Conservation (phyloP, 2,888 invertebrate species). For the Machimus rusticus region DNA sequence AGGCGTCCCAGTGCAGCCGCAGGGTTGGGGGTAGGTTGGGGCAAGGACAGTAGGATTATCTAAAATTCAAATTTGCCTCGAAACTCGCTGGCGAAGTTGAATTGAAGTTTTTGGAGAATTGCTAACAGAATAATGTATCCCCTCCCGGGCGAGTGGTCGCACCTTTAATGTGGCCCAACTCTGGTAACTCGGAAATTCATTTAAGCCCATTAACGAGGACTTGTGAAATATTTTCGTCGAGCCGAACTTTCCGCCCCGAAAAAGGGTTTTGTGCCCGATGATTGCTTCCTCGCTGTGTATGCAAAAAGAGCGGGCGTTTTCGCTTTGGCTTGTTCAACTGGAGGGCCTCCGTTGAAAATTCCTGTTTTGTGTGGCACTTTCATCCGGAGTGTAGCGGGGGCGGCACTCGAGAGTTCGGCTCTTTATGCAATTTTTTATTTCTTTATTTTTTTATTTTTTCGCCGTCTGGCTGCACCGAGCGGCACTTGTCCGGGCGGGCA, state of each 20-base stretch:
- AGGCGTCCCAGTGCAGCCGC: neutral
- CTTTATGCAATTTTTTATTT: no score
- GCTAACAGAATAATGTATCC: neutral
- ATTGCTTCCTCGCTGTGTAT: neutral
- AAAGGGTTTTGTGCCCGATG: neutral
- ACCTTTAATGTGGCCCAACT: neutral
- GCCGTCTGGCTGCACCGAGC: neutral
- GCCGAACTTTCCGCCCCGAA: neutral
- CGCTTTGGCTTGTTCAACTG: neutral
- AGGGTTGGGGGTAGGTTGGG: neutral
- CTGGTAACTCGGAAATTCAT: neutral
- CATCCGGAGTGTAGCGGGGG: no score
- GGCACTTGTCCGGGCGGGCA: neutral
- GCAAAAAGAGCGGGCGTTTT: neutral
- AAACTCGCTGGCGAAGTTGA: neutral
- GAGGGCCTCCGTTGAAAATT: neutral
- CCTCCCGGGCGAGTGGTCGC: neutral
- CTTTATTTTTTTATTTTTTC: no score
- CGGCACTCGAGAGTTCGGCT: neutral
- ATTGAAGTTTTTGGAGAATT: neutral
- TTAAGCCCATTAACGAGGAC: neutral
- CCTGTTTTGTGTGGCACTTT: neutral
- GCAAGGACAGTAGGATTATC: neutral
- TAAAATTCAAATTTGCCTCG: neutral
- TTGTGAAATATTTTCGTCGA: neutral